Evolutionary conservation across 2,797 vertebrate species (phyloP), one percentile per base, ranked within the genome.

Genomic region (Arctocebus calabarensis): DNA sequence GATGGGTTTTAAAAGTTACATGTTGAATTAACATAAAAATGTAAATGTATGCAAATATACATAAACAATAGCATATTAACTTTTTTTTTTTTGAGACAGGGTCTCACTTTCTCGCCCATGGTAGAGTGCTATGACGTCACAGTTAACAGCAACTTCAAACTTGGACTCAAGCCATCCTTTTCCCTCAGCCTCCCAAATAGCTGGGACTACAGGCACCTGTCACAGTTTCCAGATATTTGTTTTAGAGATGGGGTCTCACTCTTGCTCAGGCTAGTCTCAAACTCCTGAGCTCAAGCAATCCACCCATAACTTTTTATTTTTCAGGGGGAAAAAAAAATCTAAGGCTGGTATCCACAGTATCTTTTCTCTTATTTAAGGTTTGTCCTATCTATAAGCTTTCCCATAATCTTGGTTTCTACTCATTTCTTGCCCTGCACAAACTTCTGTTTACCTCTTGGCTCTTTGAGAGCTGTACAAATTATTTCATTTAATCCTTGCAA

Each of bases 391-490:
- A 32, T 52, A 73, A 85, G 29, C 34, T 59, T 90, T 19, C 34
- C 43, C 64, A 14, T 90, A 71, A 82, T 70, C 68, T 88, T 45
- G 11, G 52, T 75, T 87, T 84, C 81, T 90, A 86, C 6, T 4
- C 19, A 78, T 73, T 90, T 93, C 48, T 91, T 66, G 83, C 5
- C 32, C 40, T 74, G 20, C 29, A 90, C 9, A 77, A 23, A 90
- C 5, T 2, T 78, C 29, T 59, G 88, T 89, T 88, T 57, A 77
- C 20, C 61, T 82, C 59, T 91, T 88, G 84, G 40, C 34, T 82
- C 29, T 95, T 77, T 89, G n/a, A 85, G 20, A 88, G 34, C 23
- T 70, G 89, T 86, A 84, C 34, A 87, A 74, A 90, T 91, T 90
- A 93, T 81, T 94, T 92, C 57, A 79, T 34, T 55, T 86, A 95